Percentiles rank a stretch among this genome's conserved stretches.
Evolutionary conservation across 2,888 invertebrate genomes (phyloP).

Genomic region (Troglohyphantes excavatus): DNA sequence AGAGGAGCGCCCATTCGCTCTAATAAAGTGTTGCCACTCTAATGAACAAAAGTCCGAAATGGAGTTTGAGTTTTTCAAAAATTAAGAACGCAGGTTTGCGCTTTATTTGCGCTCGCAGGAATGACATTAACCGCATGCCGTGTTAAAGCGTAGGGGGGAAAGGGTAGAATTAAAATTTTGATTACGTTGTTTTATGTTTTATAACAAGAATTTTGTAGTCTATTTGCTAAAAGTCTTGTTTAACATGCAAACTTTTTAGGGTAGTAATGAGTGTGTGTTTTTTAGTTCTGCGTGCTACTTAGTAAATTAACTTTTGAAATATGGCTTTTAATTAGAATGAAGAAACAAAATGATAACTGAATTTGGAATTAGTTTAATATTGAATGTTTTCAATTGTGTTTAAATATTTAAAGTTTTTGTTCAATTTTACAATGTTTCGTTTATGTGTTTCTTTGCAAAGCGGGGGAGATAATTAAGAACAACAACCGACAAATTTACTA

Average conservation of each 20-base stretch:
- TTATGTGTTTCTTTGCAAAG: too few species aligned
- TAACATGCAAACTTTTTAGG: not conserved
- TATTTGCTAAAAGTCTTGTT: not conserved
- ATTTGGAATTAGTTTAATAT: too few species aligned
- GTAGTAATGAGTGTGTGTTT: too few species aligned
- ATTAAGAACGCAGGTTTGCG: not conserved
- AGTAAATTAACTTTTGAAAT: too few species aligned
- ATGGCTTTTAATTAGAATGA: too few species aligned
- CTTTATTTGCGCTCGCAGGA: not conserved
- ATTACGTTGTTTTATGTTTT: not conserved
- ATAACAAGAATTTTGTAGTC: not conserved
- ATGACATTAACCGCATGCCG: slow-evolving; percentile 16
- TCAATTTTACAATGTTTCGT: too few species aligned
- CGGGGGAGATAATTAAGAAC: too few species aligned
- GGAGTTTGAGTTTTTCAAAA: slow-evolving; percentile 25
- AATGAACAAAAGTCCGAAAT: slow-evolving; percentile 74
- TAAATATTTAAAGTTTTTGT: too few species aligned
- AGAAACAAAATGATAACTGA: too few species aligned
- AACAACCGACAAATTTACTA: too few species aligned
- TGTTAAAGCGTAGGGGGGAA: not conserved
- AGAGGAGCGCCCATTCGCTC: slow-evolving; percentile 58
- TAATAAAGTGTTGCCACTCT: slow-evolving; percentile 76
- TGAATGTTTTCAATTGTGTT: too few species aligned
- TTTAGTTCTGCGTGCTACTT: too few species aligned
- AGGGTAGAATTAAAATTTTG: not conserved